phyloP scores from a whole-genome alignment of 2,113 vertebrate species.

The Myocastor coypus region DNA sequence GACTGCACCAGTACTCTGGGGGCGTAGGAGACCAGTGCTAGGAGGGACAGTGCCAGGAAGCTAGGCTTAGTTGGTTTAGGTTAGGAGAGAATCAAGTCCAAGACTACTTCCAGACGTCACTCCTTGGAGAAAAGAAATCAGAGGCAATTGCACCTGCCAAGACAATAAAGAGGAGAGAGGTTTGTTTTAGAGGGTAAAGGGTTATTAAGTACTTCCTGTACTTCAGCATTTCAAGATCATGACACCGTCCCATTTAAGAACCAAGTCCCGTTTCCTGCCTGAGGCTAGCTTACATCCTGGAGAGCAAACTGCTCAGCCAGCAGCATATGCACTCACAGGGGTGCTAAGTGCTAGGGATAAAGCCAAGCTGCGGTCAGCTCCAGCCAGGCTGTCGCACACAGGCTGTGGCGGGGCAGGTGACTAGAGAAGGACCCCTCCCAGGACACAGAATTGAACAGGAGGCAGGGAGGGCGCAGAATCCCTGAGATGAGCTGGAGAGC shows the following conservation, averaged over 20 bases:
- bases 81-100: not conserved
- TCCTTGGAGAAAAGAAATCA: not conserved
- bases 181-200: rapidly evolving
- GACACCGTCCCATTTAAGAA: not conserved
- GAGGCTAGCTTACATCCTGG: not conserved
- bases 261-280: not conserved
- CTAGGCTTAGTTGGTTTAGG: not conserved
- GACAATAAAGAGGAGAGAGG: not conserved
- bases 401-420: rapidly evolving
- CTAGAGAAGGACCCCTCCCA: not conserved
- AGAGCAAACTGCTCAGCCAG: not conserved
- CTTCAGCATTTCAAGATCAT: not conserved
- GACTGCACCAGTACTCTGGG: rapidly evolving
- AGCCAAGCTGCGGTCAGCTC: not conserved
- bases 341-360: not conserved
- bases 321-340: not conserved
- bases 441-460: not conserved
- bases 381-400: not conserved
- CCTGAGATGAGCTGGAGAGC: not conserved
- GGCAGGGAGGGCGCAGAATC: not conserved
- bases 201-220: not conserved
- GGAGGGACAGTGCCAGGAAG: not conserved
- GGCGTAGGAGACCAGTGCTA: not conserved
- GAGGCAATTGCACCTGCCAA: not conserved
- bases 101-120: not conserved